These are phyloP conservation scores for Galbula dea DNA, from an alignment of 2,113 vertebrate genomes.

Conservation along the genomic window DNA sequence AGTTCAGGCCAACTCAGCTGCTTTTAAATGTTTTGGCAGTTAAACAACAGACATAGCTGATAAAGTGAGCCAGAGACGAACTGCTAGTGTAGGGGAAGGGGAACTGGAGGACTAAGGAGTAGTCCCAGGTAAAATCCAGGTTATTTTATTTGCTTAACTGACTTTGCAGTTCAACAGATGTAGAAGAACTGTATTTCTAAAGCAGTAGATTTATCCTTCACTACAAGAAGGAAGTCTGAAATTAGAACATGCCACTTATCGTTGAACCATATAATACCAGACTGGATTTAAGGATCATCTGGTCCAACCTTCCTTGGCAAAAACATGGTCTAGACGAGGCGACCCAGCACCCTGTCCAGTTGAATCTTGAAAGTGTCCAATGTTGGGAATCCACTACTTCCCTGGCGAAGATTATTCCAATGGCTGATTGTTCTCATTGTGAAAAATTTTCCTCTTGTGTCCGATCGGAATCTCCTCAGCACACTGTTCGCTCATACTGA, in stretches of 20 bases:
- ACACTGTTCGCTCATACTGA: neutral
- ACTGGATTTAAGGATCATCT: neutral
- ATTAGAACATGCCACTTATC: neutral
- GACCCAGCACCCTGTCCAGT: neutral
- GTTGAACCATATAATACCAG: neutral
- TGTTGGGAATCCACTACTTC: neutral
- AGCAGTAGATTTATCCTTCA: neutral
- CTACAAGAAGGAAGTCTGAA: neutral
- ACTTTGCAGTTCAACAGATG: neutral
- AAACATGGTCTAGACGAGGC: neutral
- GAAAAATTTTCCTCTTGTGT: neutral
- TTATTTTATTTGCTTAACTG: neutral
- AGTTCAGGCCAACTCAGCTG: neutral
- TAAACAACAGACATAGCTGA: neutral
- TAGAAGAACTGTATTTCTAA: neutral
- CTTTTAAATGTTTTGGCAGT: conserved; percentile 26
- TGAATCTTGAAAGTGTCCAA: neutral
- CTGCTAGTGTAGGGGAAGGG: neutral
- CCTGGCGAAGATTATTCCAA: neutral
- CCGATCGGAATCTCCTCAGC: neutral
- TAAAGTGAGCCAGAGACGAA: neutral
- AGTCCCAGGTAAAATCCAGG: neutral
- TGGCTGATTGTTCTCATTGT: neutral
- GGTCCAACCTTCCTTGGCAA: neutral
- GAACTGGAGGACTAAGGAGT: neutral